Evolutionary conservation across 2,888 invertebrate genomes (phyloP).

Genomic region (Spilarctia lutea): DNA sequence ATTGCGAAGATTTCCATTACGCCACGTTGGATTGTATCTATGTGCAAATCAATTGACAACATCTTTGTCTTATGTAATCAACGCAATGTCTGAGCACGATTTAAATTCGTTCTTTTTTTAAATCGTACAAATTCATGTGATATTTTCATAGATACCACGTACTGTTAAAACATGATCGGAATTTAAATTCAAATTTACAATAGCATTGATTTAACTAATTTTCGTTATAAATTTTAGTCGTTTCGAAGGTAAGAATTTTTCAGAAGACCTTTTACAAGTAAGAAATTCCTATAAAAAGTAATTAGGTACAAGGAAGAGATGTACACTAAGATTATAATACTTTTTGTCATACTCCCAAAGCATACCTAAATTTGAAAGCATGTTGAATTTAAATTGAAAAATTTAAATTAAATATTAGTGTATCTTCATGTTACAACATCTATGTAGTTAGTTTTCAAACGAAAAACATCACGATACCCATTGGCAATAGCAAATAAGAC

Average conservation of each 20-base stretch:
- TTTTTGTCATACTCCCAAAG: neutral
- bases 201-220: neutral
- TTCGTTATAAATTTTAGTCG: neutral
- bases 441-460: constrained; percentile 56
- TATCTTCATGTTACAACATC: constrained; percentile 36
- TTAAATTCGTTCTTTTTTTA: neutral
- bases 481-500: constrained; percentile 77
- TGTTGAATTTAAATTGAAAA: constrained; percentile 5
- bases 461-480: constrained; percentile 71
- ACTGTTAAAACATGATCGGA: neutral
- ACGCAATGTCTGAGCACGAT: neutral
- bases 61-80: constrained; percentile 31
- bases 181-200: neutral
- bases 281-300: no score
- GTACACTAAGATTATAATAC: neutral
- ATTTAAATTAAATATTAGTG: constrained; percentile 6
- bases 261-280: neutral
- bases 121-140: neutral
- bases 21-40: constrained; percentile 24
- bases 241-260: neutral
- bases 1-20: constrained; percentile 35
- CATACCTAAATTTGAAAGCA: constrained; percentile 12
- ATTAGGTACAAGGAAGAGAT: neutral
- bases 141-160: neutral
- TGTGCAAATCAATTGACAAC: constrained; percentile 39